These are phyloP conservation scores for Dysidea cf. avara DNA, from an alignment of 37 sponge, comb jelly and placozoan species.

Conservation along the genomic window DNA sequence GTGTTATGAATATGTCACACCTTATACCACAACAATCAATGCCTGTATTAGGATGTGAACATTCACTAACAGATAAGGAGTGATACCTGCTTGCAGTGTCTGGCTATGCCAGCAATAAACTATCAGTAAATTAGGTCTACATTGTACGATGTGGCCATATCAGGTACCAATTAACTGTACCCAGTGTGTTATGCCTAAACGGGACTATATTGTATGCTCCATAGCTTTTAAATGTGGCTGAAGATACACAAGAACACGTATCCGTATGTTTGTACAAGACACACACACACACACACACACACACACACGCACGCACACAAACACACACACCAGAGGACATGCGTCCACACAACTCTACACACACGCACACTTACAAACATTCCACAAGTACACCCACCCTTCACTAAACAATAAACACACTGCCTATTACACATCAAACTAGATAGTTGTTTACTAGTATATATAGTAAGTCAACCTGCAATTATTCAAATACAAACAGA, in stretches of 20 bases:
- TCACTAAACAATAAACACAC: no score
- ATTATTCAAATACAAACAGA: no score
- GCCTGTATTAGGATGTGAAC: no score
- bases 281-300: slow-evolving; percentile 2
- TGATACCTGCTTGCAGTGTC: neutral
- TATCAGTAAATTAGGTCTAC: neutral
- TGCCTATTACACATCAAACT: no score
- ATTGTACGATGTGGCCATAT: no score
- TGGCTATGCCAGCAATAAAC: neutral
- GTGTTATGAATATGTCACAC: no score
- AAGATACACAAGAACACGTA: neutral
- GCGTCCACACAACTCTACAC: no score
- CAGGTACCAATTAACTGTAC: no score
- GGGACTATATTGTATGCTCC: neutral
- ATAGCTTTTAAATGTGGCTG: neutral
- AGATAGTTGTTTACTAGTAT: no score
- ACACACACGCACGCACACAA: slow-evolving; percentile 32
- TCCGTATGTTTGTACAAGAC: neutral
- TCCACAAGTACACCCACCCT: no score
- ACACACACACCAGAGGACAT: slow-evolving; percentile 21
- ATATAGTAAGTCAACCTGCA: no score
- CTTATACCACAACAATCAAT: no score
- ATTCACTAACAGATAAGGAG: neutral
- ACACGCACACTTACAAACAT: neutral
- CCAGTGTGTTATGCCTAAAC: neutral